Evolutionary conservation across 2,113 vertebrate species (phyloP), one percentile per base, ranked within the genome.

Genomic region (Jaculus jaculus): DNA sequence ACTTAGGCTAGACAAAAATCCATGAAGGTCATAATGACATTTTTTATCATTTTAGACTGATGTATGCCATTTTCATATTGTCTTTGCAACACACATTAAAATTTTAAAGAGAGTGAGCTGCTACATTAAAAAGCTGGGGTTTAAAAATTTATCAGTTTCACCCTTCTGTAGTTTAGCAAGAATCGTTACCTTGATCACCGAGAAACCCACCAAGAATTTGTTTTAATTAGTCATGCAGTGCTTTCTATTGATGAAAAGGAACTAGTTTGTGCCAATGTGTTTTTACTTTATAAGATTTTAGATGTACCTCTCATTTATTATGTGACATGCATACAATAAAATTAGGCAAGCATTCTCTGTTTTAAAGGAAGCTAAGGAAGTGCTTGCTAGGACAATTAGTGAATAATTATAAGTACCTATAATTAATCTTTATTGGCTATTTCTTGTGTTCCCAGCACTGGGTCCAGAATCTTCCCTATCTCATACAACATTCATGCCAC

Each of bases 21-120:
- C 84, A 90, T 96, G 97, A 98, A 98, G 97, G 96, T 98, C 96
- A 94, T 96, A 96, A 97, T 97, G 96, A 98, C 94, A 96, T 96
- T 97, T 97, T 97, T 96, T 98, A 96, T 97, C 95, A 96, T 97
- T 97, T 95, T 94, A 94, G 95, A 97, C 89, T 96, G 95, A 96
- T 96, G 88, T 93, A 89, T 97, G 93, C 93, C 96, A 86, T 95
- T 96, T 98, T 96, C 97, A 96, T 97, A 96, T 95, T 83, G 84
- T 96, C 97, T 98, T 87, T 96, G 81, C 47, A 85, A 66, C 94
- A 87, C 89, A 91, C 85, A 93, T 96, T 93, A 96, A 95, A 96
- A 80, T 96, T 97, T 90, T 96, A 89, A 94, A 69, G 92, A 69
- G 92, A 96, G 89, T 65, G 20, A 95, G 69, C 68, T 92, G 30